These are phyloP conservation scores for Volucella zonaria DNA, from an alignment of 2,888 invertebrate genomes.

Conservation along the genomic window DNA sequence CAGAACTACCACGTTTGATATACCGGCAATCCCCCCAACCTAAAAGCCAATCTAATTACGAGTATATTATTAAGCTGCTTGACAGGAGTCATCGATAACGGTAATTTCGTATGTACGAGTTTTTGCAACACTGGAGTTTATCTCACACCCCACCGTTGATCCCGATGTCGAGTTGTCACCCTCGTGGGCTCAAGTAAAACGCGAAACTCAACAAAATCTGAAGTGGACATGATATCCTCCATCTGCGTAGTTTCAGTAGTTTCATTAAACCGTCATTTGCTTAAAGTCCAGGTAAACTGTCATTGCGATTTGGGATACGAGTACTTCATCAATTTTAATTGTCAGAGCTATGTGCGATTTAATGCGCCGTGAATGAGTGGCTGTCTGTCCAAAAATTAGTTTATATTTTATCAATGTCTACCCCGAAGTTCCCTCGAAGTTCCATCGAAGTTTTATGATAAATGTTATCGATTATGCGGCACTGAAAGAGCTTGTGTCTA, in stretches of 20 bases:
- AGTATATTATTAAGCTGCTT: too few relatives aligned
- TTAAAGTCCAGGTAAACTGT: constrained; percentile 14
- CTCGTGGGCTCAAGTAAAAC: too few relatives aligned
- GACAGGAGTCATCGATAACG: too few relatives aligned
- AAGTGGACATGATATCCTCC: constrained; percentile 9
- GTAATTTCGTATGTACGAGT: too few relatives aligned
- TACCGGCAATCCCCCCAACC: too few relatives aligned
- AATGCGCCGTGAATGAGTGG: constrained; percentile 31
- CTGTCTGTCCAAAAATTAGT: constrained; percentile 41
- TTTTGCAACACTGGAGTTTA: too few relatives aligned
- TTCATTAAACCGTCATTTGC: constrained; percentile 59
- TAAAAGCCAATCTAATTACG: too few relatives aligned
- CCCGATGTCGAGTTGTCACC: too few relatives aligned
- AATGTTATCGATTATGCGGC: constrained; percentile 3
- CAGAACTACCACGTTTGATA: too few relatives aligned
- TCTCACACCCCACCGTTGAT: too few relatives aligned
- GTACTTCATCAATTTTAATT: constrained; percentile 62
- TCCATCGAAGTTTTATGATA: not conserved
- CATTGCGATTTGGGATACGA: constrained; percentile 14
- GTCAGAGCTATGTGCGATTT: constrained; percentile 40
- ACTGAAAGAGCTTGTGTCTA: not conserved
- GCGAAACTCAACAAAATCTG: not conserved
- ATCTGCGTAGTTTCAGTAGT: constrained; percentile 4
- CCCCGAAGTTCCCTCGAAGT: too few relatives aligned
- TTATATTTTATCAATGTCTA: constrained; percentile 22